A percentile compares a stretch with the other conserved stretches of the same genome.
These are phyloP conservation scores for Drosophila sturtevanti DNA, from an alignment of 1,140 invertebrate genomes.

Conservation along the genomic window DNA sequence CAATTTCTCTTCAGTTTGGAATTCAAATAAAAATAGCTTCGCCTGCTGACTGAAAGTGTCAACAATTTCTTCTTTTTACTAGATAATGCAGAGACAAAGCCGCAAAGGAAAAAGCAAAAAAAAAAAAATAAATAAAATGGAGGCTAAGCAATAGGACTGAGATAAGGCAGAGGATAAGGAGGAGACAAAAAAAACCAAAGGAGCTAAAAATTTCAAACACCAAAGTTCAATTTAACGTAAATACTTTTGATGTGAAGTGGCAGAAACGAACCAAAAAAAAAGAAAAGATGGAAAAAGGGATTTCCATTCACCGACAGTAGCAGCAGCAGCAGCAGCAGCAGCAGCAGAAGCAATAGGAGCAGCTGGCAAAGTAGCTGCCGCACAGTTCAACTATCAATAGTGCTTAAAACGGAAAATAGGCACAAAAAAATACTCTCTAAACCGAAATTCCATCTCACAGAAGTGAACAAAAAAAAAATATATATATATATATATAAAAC, in stretches of 20 bases:
- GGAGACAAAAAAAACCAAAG: slow-evolving; percentile 34
- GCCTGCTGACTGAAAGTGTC: slow-evolving; percentile 47
- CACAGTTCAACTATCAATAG: slow-evolving; percentile 52
- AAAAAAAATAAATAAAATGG: no score
- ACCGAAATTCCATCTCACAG: slow-evolving; percentile 1
- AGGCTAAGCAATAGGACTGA: not conserved
- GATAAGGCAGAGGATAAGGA: slow-evolving; percentile 34
- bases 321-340: not conserved
- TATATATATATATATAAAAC: no score
- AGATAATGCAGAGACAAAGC: slow-evolving; percentile 11
- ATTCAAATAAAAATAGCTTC: slow-evolving; percentile 70
- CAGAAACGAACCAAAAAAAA: not conserved
- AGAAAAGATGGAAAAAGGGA: not conserved
- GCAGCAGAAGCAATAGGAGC: slow-evolving; percentile 30
- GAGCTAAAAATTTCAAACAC: slow-evolving; percentile 54
- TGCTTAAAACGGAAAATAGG: slow-evolving; percentile 36
- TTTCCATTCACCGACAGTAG: not conserved
- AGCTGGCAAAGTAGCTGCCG: slow-evolving; percentile 52
- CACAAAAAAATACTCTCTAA: slow-evolving; percentile 20
- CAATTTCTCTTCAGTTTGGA: slow-evolving; percentile 32
- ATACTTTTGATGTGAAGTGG: slow-evolving; percentile 58
- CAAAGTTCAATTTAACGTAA: slow-evolving; percentile 72
- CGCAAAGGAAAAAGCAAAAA: slow-evolving; percentile 28
- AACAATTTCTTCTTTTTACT: slow-evolving; percentile 36
- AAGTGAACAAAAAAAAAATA: not conserved